Conservation (phyloP, 2,888 invertebrate species). For the Drosophila koepferae region DNA sequence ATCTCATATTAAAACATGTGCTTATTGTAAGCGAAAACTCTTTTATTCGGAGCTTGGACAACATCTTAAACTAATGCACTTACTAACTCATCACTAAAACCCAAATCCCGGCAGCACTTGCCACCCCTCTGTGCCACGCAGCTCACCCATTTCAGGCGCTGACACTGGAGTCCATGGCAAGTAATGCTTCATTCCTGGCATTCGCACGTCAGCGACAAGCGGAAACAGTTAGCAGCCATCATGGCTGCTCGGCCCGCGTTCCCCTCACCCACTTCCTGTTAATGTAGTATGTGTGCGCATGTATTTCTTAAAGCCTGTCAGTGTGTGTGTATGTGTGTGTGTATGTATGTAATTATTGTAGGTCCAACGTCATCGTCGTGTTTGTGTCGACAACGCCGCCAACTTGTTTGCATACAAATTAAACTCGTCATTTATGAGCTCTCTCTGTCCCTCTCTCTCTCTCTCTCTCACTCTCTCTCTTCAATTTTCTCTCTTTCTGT, state of each 20-base stretch:
- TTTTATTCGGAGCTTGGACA: conserved; percentile 4
- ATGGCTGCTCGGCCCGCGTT: conserved; percentile 39
- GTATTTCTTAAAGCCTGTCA: conserved; percentile 29
- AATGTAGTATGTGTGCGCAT: conserved; percentile 24
- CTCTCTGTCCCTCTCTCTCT: conserved; percentile 27
- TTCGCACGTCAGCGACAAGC: conserved; percentile 67
- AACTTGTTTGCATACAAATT: conserved; percentile 82
- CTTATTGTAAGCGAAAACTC: not conserved
- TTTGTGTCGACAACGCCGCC: conserved; percentile 75
- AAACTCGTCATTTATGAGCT: conserved; percentile 78
- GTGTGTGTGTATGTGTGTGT: conserved; percentile 37
- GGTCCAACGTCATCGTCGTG: conserved; percentile 69
- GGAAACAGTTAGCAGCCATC: conserved; percentile 74
- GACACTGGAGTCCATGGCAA: conserved; percentile 41
- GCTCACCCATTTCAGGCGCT: conserved; percentile 2
- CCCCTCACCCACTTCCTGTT: conserved; percentile 16
- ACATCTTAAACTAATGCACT: conserved; percentile 50
- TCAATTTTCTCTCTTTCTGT: not conserved
- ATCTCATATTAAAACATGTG: not conserved
- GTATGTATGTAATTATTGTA: conserved; percentile 66
- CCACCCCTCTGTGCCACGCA: not conserved
- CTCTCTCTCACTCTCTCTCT: conserved; percentile 28
- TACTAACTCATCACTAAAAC: conserved; percentile 46
- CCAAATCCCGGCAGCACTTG: conserved; percentile 16
- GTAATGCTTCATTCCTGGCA: conserved; percentile 66